Conservation (phyloP, 2,888 invertebrate species). For the Diogma glabrata region DNA sequence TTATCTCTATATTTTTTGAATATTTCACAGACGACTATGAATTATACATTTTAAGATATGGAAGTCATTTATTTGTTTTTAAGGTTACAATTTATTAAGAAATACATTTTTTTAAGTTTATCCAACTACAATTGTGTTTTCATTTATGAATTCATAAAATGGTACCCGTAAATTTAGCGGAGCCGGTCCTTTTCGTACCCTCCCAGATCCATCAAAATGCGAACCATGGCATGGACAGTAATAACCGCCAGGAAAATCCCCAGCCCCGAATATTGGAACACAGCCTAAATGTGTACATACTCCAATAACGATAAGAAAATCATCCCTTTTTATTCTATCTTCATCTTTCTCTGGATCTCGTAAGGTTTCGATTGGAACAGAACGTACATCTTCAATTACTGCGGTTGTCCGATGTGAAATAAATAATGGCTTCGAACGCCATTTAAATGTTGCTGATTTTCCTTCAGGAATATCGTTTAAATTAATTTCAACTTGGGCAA, state of each 20-base stretch:
- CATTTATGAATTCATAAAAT: slow-evolving; percentile 53
- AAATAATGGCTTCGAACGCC: slow-evolving; percentile 79
- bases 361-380: slow-evolving; percentile 55
- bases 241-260: slow-evolving; percentile 87
- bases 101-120: no score
- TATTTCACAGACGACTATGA: no score
- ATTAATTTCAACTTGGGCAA: slow-evolving; percentile 86
- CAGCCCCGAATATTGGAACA: slow-evolving; percentile 81
- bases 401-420: slow-evolving; percentile 54
- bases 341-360: slow-evolving; percentile 75
- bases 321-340: slow-evolving; percentile 35
- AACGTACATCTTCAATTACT: slow-evolving; percentile 62
- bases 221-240: slow-evolving; percentile 97
- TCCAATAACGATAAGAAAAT: slow-evolving; percentile 84
- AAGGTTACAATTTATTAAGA: no score
- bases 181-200: slow-evolving; percentile 90
- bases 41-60: no score
- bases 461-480: slow-evolving; percentile 79
- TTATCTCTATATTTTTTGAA: no score
- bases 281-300: slow-evolving; percentile 92
- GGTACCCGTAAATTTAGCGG: slow-evolving; percentile 90
- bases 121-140: slow-evolving; percentile 61
- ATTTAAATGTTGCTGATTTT: slow-evolving; percentile 80
- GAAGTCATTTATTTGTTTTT: no score
- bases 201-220: slow-evolving; percentile 89